Base-by-base conservation (phyloP, 2,797 vertebrate species). In the Lacerta viridis region DNA sequence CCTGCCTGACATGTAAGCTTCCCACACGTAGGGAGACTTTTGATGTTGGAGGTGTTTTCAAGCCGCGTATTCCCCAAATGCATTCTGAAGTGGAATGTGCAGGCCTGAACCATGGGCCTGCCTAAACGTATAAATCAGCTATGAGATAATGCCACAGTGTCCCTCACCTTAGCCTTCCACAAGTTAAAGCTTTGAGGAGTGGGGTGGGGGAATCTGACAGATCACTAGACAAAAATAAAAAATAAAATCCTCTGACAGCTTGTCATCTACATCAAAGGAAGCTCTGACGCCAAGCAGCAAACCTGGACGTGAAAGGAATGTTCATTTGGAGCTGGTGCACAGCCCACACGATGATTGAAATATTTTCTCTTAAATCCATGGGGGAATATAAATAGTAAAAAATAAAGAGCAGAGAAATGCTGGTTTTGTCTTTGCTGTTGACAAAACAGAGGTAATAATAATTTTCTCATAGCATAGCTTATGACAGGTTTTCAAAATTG, bases 261-360 rank as follows among this genome's bases (percentile, higher is more conserved):
- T 89, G 78, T 85, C 88, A 89, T 85, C 77, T 50, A 75, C 61
- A 81, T 76, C 83, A 89, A 89, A 89, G 83, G 33, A 81, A 85
- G 43, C 72, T 76, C 83, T 81, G 83, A 81, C 5, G 59, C 78
- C 71, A 81, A 76, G 83, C 33, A 27, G 33, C 69, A 89, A 89
- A 85, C 78, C 84, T 41, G 83, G 80, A 85, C 59, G 71, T 89
- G 83, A 76, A n/a, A 85, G 43, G 71, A 85, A 81, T 80, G 46
- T 85, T 89, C 88, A 89, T 76, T 75, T 81, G 71, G 59, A 80
- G 81, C 41, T 75, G 43, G 27, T 23, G 43, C 74, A 71, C 33
- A 78, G 55, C 33, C 64, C 81, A 84, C 25, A 77, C 15, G 46
- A n/a, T 85, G n/a, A 85, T 17, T 75, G 83, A 85, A 89, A 85